Evolutionary conservation across 2,797 vertebrate species (phyloP).

Genomic region (Sebastiscus tertius): DNA sequence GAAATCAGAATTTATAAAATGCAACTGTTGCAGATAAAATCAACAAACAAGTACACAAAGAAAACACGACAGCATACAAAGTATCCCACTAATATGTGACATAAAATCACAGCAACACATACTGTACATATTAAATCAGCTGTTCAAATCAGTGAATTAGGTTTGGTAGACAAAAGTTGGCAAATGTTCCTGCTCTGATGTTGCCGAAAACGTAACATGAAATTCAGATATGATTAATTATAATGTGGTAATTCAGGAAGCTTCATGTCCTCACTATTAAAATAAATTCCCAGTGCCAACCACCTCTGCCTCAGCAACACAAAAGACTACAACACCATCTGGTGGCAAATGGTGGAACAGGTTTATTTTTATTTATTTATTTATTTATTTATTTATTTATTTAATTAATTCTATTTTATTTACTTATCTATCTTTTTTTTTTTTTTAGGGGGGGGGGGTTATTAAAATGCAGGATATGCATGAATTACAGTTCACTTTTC

Average conservation of each 20-base stretch:
- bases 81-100: background rate
- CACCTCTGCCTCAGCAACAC: background rate
- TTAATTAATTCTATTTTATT: too few relatives aligned
- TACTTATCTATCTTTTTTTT: background rate
- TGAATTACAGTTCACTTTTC: background rate
- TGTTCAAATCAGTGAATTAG: background rate
- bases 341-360: conserved; percentile 48
- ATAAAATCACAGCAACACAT: background rate
- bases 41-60: background rate
- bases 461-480: background rate
- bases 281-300: background rate
- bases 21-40: background rate
- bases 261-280: background rate
- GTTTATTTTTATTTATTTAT: background rate
- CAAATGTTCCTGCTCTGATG: background rate
- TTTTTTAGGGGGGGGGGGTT: background rate
- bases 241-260: background rate
- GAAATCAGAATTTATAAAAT: background rate
- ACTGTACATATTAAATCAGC: background rate
- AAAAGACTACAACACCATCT: conserved; percentile 62
- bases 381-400: background rate
- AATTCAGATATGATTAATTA: background rate
- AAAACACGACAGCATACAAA: background rate
- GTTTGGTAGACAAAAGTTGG: background rate
- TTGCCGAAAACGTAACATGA: background rate